Conservation (phyloP, 2,113 vertebrate genomes). For the Otis tarda region DNA sequence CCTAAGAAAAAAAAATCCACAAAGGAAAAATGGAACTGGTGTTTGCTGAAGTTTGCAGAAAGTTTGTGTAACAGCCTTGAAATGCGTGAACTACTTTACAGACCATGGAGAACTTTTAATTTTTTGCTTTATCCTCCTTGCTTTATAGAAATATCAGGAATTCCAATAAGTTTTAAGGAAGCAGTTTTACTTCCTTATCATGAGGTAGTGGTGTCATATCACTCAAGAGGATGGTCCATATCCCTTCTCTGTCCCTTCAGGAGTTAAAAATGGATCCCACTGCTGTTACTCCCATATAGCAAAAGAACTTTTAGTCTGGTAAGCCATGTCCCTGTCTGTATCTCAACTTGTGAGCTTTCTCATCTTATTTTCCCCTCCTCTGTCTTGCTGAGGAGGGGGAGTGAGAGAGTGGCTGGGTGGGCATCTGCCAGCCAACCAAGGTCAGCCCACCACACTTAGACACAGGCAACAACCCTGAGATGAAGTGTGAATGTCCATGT, state of each 20-base stretch:
- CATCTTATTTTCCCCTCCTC: too few relatives aligned
- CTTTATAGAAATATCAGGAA: not conserved
- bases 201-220: not conserved
- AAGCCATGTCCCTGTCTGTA: too few relatives aligned
- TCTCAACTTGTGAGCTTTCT: too few relatives aligned
- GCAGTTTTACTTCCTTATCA: not conserved
- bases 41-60: not conserved
- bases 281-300: too few relatives aligned
- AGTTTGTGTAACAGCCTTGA: not conserved
- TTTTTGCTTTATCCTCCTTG: not conserved
- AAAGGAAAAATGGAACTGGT: not conserved
- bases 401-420: too few relatives aligned
- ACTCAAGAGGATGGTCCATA: not conserved
- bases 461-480: not conserved
- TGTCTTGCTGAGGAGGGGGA: too few relatives aligned
- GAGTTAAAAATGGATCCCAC: too few relatives aligned
- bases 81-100: not conserved
- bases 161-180: not conserved
- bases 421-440: too few relatives aligned
- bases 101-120: not conserved
- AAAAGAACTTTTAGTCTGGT: too few relatives aligned
- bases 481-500: not conserved
- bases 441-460: too few relatives aligned
- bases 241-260: too few relatives aligned
- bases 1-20: not conserved